Base-by-base conservation (phyloP, 2,113 vertebrate genomes). In the Clarias macrocephalus region DNA sequence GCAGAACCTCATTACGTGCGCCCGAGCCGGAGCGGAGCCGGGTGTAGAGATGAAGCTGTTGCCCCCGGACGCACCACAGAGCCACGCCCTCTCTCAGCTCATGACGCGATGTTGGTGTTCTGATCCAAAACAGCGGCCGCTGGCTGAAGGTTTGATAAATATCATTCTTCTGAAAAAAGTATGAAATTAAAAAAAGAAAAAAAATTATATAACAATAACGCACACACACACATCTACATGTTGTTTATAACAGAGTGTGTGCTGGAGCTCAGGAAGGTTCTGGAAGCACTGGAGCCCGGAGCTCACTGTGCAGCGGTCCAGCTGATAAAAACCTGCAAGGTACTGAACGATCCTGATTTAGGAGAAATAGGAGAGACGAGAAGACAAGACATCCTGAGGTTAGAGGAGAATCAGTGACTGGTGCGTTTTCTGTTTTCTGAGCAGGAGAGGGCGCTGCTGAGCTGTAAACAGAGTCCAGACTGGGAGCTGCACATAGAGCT, bases 401-500 rank as follows among this genome's bases (percentile, higher is more conserved):
- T 2, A 23, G 21, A 25, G 18, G 19, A 28, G 30, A 33, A 19
- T 7, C 5, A 11, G 42, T n/a, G 25, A 75, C 13, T 2, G n/a
- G 72, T 25, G 12, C 81, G 6, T 60, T 79, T 33, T 85, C 70
- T 91, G 83, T 66, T 66, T 37, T 75, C 8, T 84, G 60, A 89
- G 70, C 90, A 95, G 94, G 93, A 96, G 88, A 93, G 88, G 89
- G 93, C 92, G 16, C 80, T 94, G 2, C 89, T 92, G 8, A 89
- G 91, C 0, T 90, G 92, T 87, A 94, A 95, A 92, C 89, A 91
- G 54, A 89, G 88, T 1, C 37, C 88, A 75, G 48, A 15, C 0
- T 91, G 88, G 73, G 82, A 75, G 0, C 0, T 95, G 85, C 93
- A 92, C 80, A 88, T 68, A 0, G 90, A 91, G 30, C 83, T 81